phyloP scores from a whole-genome alignment of 37 sponge, comb jelly and placozoan species.

The Cliona cf. orientalis region DNA sequence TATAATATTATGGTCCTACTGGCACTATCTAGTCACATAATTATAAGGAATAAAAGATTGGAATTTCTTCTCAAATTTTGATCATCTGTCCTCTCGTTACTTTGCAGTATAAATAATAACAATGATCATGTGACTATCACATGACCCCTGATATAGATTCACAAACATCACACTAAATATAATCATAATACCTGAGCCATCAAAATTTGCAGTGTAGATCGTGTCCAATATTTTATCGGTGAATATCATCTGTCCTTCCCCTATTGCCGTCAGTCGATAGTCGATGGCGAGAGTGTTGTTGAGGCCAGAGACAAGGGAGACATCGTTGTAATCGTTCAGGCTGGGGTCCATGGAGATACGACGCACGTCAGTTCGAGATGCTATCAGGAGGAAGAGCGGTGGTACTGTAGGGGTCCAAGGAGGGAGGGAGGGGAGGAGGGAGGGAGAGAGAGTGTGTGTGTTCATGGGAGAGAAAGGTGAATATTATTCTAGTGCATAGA shows the following conservation, averaged over 20 bases:
- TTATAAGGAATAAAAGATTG: too few species aligned
- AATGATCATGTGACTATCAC: too few species aligned
- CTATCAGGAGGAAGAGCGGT: conserved; percentile 17
- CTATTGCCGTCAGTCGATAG: conserved; percentile 1
- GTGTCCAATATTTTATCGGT: not conserved
- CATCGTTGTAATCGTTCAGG: not conserved
- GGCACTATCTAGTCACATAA: too few species aligned
- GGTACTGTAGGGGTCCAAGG: conserved; percentile 44
- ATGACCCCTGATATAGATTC: too few species aligned
- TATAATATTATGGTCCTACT: too few species aligned
- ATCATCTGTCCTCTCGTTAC: too few species aligned
- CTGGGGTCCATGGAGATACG: conserved; percentile 63
- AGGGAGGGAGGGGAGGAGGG: too few species aligned
- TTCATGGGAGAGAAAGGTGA: not conserved
- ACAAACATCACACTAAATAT: too few species aligned
- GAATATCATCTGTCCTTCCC: conserved; percentile 9
- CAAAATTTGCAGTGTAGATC: not conserved
- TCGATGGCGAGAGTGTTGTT: conserved; percentile 25
- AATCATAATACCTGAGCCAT: conserved; percentile 12
- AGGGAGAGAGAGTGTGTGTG: too few species aligned
- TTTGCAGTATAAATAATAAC: too few species aligned
- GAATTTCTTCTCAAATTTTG: too few species aligned
- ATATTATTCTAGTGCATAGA: not conserved
- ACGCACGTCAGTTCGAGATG: conserved; percentile 17
- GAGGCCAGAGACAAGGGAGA: conserved; percentile 11